phyloP scores from a whole-genome alignment of 2,888 invertebrate genomes.

The Drosophila setosimentum region DNA sequence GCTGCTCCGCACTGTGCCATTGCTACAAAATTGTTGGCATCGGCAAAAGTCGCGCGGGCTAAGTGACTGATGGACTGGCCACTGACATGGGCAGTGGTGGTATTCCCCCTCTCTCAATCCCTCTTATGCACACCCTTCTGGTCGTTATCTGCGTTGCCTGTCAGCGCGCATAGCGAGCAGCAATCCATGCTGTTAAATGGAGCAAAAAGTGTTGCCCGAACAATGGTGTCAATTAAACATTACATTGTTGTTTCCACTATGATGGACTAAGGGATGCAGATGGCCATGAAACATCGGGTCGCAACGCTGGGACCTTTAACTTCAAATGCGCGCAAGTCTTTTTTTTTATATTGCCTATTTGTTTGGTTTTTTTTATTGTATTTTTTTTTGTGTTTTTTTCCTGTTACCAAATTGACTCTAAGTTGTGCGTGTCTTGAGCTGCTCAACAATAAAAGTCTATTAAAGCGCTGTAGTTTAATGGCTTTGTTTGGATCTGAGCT shows the following conservation, averaged over 20 bases:
- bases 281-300: constrained; percentile 39
- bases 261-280: constrained; percentile 60
- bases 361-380: constrained; percentile 4
- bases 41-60: constrained; percentile 64
- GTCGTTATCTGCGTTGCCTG: constrained; percentile 71
- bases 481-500: constrained; percentile 52
- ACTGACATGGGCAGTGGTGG: constrained; percentile 48
- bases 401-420: constrained; percentile 52
- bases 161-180: constrained; percentile 55
- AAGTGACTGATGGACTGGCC: constrained; percentile 75
- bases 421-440: constrained; percentile 54
- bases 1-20: not conserved
- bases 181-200: constrained; percentile 78
- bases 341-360: not conserved
- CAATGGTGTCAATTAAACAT: constrained; percentile 82
- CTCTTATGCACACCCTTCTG: constrained; percentile 3
- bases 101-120: not conserved
- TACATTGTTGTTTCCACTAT: constrained; percentile 72
- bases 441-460: constrained; percentile 67
- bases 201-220: constrained; percentile 78
- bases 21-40: constrained; percentile 51
- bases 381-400: constrained; percentile 22
- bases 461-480: constrained; percentile 65
- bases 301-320: constrained; percentile 58
- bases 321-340: constrained; percentile 55